phyloP scores from a whole-genome alignment of 2,888 invertebrate genomes.

The Creontiades dilutus region DNA sequence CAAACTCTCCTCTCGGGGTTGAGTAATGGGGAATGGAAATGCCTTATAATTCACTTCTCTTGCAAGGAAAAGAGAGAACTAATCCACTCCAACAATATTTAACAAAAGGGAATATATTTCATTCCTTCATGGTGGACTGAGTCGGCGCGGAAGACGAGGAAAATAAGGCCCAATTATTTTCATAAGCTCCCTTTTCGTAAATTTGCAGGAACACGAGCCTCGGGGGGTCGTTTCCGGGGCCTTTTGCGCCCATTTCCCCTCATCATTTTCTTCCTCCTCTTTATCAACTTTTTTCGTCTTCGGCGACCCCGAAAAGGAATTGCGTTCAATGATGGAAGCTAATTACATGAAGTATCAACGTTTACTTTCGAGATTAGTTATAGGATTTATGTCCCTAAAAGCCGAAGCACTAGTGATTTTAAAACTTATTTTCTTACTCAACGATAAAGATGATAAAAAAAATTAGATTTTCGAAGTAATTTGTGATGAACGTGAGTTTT shows the following conservation, averaged over 20 bases:
- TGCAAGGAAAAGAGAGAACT: constrained; percentile 46
- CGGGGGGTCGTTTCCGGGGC: constrained; percentile 41
- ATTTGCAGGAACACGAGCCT: constrained; percentile 46
- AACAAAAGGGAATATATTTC: constrained; percentile 59
- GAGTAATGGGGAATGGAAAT: constrained; percentile 23
- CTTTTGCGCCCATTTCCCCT: constrained; percentile 40
- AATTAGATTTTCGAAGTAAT: too few relatives aligned
- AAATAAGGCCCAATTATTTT: constrained; percentile 63
- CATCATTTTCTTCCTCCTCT: constrained; percentile 18
- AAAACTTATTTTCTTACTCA: too few relatives aligned
- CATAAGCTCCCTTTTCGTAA: constrained; percentile 54
- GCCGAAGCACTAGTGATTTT: too few relatives aligned
- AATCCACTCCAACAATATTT: constrained; percentile 65
- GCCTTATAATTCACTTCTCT: constrained; percentile 53
- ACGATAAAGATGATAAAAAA: too few relatives aligned
- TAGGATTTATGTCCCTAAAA: too few relatives aligned
- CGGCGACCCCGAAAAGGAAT: neutral
- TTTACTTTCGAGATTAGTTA: too few relatives aligned
- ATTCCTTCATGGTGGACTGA: constrained; percentile 38
- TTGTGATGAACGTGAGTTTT: too few relatives aligned
- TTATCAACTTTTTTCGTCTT: neutral
- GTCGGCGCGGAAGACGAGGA: neutral
- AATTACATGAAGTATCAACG: neutral
- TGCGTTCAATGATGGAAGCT: neutral
- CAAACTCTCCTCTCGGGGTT: neutral